A percentile compares a stretch with the other conserved stretches of the same genome.
Evolutionary conservation across 2,797 vertebrate genomes (phyloP).

Genomic region (Rhabdophis nuchalis): DNA sequence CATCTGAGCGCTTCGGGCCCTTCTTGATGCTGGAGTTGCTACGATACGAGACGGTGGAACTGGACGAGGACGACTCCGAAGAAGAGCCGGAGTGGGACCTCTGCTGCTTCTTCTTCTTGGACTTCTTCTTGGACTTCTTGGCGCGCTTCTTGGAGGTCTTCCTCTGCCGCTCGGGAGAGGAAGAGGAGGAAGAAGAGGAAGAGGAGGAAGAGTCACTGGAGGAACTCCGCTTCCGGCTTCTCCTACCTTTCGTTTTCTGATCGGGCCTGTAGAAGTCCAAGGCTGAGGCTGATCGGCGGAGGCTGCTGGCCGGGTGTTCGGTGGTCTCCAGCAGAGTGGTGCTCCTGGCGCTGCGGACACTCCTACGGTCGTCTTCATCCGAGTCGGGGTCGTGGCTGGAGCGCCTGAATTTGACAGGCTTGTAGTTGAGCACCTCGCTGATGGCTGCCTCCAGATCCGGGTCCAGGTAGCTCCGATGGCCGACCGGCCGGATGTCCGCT

Average conservation of each 20-base stretch:
- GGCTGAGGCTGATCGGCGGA: conserved; percentile 83
- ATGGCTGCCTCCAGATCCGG: conserved; percentile 93
- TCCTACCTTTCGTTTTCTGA: conserved; percentile 53
- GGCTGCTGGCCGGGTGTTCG: conserved; percentile 55
- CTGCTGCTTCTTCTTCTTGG: conserved; percentile 78
- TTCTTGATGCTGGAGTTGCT: conserved; percentile 88
- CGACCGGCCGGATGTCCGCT: conserved; percentile 68
- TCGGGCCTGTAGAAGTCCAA: conserved; percentile 74
- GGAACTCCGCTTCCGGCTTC: conserved; percentile 67
- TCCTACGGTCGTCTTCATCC: conserved; percentile 70
- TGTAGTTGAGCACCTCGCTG: conserved; percentile 91
- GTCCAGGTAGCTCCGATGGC: conserved; percentile 87
- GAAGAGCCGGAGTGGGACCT: conserved; percentile 67
- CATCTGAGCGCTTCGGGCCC: conserved; percentile 71
- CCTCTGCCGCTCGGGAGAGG: conserved; percentile 67
- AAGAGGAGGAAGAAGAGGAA: conserved; percentile 67
- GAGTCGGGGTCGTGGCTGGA: conserved; percentile 82
- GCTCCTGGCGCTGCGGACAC: conserved; percentile 58
- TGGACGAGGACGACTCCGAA: conserved; percentile 76
- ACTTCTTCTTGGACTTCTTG: conserved; percentile 83
- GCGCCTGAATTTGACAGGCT: conserved; percentile 80
- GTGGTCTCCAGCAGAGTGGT: conserved; percentile 53
- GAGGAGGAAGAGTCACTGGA: conserved; percentile 73
- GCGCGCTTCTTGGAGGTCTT: conserved; percentile 68
- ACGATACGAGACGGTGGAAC: conserved; percentile 85